phyloP scores from a whole-genome alignment of 2,888 invertebrate species.

The Drosophila subquinaria region DNA sequence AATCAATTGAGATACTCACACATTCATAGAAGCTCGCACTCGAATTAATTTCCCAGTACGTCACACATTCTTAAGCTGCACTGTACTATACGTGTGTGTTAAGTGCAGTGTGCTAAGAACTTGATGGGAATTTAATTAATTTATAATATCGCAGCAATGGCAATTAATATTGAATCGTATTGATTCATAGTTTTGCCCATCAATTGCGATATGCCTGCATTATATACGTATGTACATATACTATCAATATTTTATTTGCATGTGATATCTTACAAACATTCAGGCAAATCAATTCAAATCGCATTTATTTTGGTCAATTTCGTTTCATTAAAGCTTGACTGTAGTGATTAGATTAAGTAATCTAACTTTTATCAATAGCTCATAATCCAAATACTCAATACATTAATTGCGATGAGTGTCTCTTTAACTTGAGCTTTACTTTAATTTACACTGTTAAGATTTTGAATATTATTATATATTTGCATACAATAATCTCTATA shows the following conservation, averaged over 20 bases:
- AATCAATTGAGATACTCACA: slow-evolving; percentile 8
- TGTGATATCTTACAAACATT: too few relatives aligned
- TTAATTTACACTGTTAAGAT: too few relatives aligned
- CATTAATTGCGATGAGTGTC: too few relatives aligned
- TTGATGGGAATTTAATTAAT: slow-evolving; percentile 5
- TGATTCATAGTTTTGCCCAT: neutral
- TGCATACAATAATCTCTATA: too few relatives aligned
- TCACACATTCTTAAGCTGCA: neutral
- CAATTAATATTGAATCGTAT: neutral
- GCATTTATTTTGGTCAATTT: neutral
- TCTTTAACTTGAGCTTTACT: too few relatives aligned
- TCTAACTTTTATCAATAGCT: neutral
- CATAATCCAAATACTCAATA: neutral
- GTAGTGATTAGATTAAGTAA: neutral
- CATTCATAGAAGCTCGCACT: neutral
- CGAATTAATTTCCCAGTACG: too few relatives aligned
- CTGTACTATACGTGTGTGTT: neutral
- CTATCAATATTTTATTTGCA: too few relatives aligned
- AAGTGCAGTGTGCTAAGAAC: neutral
- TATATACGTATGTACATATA: too few relatives aligned
- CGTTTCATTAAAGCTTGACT: neutral
- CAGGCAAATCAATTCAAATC: neutral
- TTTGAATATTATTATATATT: too few relatives aligned
- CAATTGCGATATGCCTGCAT: neutral
- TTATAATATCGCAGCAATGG: neutral